Conservation (phyloP, 2,888 invertebrate genomes). For the Parapristionchus giblindavisi region DNA sequence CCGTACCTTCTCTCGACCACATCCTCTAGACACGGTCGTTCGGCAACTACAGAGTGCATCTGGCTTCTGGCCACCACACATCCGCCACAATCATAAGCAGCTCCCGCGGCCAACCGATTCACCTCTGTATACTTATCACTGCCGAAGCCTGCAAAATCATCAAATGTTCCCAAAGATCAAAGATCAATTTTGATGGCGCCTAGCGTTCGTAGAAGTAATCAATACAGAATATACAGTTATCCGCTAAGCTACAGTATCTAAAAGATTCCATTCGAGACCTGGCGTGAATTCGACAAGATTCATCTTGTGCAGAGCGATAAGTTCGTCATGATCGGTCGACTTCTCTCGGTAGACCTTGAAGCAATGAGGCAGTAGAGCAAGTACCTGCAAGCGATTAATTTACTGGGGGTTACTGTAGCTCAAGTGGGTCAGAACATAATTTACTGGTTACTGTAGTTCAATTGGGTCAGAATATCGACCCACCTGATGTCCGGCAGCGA, state of each 20-base stretch:
- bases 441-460: background rate
- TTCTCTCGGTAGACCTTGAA: constrained; percentile 59
- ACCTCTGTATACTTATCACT: constrained; percentile 60
- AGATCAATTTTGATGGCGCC: too few species aligned
- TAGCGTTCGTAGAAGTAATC: too few species aligned
- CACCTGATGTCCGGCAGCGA: constrained; percentile 55
- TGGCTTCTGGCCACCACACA: constrained; percentile 54
- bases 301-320: constrained; percentile 52
- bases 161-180: too few species aligned
- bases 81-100: constrained; percentile 55
- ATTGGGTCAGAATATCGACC: background rate
- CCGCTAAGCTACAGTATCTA: background rate
- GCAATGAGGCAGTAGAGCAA: constrained; percentile 58
- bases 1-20: constrained; percentile 51
- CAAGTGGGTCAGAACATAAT: background rate
- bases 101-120: constrained; percentile 56
- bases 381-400: constrained; percentile 38
- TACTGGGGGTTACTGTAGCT: background rate
- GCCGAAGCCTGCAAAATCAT: constrained; percentile 52
- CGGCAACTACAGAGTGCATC: constrained; percentile 58
- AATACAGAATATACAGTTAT: background rate
- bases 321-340: constrained; percentile 50
- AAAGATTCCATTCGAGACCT: constrained; percentile 11
- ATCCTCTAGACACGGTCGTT: constrained; percentile 49
- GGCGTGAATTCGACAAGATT: constrained; percentile 60